These are phyloP conservation scores for Drosophila meridionalis DNA, from an alignment of 2,888 invertebrate species.

Conservation along the genomic window DNA sequence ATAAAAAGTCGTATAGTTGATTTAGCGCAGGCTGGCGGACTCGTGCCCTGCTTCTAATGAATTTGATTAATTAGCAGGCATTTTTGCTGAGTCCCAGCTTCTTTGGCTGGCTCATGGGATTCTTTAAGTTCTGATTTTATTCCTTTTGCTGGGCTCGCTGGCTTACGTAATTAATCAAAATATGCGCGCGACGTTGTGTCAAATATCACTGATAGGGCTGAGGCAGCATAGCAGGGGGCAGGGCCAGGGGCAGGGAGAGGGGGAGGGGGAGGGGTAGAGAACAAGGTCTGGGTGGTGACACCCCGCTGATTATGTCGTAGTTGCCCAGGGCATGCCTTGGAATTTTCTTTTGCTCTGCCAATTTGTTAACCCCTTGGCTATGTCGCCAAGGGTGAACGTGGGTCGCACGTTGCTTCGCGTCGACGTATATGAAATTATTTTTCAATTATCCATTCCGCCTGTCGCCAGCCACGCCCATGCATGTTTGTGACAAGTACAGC, in stretches of 20 bases:
- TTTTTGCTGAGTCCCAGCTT: conserved; percentile 45
- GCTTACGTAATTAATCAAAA: conserved; percentile 71
- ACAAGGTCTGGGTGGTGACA: background rate
- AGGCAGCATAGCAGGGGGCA: background rate
- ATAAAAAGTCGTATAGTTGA: conserved; percentile 2
- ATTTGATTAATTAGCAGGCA: conserved; percentile 70
- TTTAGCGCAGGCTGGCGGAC: conserved; percentile 8
- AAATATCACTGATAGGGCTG: conserved; percentile 30
- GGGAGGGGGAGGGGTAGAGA: background rate
- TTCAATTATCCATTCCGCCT: conserved; percentile 72
- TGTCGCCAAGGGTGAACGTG: conserved; percentile 24
- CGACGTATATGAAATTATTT: conserved; percentile 75
- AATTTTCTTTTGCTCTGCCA: conserved; percentile 51
- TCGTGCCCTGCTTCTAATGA: conserved; percentile 50
- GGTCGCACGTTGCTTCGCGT: conserved; percentile 2
- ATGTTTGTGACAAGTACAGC: conserved; percentile 61
- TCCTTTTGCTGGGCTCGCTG: conserved; percentile 19
- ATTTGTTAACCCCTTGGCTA: conserved; percentile 44
- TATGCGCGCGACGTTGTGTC: conserved; percentile 58
- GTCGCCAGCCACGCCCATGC: conserved; percentile 49
- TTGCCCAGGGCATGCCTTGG: conserved; percentile 38
- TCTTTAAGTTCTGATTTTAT: conserved; percentile 1
- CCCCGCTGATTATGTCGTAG: conserved; percentile 20
- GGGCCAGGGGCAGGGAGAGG: background rate
- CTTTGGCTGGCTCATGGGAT: background rate